Conservation (phyloP, 2,888 invertebrate species). For the Phyllotreta striolata region DNA sequence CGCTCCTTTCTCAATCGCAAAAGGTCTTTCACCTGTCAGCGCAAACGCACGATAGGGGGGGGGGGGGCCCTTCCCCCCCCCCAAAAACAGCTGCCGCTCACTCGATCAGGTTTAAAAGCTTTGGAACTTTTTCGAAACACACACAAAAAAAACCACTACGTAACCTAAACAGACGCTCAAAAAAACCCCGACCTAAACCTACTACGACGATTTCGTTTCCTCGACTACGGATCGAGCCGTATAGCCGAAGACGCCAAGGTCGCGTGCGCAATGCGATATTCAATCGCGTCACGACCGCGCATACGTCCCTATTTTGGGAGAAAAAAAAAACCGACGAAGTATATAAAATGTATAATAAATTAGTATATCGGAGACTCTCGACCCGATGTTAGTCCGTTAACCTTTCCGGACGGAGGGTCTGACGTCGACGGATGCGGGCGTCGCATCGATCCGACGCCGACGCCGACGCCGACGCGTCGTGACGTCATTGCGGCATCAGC, state of each 20-base stretch:
- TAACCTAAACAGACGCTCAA: constrained; percentile 11
- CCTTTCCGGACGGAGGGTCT: constrained; percentile 44
- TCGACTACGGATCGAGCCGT: neutral
- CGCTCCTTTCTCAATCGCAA: constrained; percentile 8
- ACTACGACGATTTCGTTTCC: constrained; percentile 5
- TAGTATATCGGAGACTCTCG: too few relatives aligned
- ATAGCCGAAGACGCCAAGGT: too few relatives aligned
- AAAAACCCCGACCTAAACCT: neutral
- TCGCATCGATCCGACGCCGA: constrained; percentile 53
- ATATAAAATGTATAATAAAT: too few relatives aligned
- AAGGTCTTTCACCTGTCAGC: constrained; percentile 33
- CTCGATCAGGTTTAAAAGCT: constrained; percentile 28
- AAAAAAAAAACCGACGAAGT: too few relatives aligned
- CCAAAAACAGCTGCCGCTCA: constrained; percentile 30
- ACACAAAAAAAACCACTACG: too few relatives aligned
- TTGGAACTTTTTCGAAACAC: constrained; percentile 30
- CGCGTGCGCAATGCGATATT: neutral
- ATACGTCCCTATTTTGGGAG: neutral
- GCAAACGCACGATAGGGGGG: constrained; percentile 12
- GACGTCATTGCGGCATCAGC: constrained; percentile 61
- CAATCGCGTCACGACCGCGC: neutral
- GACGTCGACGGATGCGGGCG: constrained; percentile 54
- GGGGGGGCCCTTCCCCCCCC: constrained; percentile 22
- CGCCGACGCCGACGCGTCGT: constrained; percentile 52
- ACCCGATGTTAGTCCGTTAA: constrained; percentile 49